Percentiles rank a stretch among this genome's conserved stretches.
Evolutionary conservation across 1,140 invertebrate genomes (phyloP).

Genomic region (Pomacea maculata): DNA sequence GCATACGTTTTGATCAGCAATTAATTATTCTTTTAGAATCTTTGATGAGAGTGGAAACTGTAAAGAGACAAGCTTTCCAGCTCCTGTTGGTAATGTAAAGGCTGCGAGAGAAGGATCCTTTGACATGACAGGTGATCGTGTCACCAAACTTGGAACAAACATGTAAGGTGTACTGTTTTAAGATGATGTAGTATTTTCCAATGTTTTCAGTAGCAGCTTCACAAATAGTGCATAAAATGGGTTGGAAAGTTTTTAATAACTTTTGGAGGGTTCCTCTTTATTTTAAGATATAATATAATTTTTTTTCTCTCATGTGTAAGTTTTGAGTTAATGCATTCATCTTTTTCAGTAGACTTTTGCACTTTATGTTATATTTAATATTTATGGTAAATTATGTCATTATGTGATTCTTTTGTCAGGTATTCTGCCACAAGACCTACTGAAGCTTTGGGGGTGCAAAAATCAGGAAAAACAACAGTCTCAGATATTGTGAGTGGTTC

Average conservation of each 20-base stretch:
- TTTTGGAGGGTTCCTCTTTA: no score
- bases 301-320: no score
- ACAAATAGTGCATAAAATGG: not conserved
- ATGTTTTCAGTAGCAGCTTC: not conserved
- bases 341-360: no score
- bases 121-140: slow-evolving; percentile 60
- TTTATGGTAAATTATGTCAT: no score
- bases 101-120: slow-evolving; percentile 54
- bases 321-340: no score
- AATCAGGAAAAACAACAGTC: slow-evolving; percentile 32
- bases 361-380: no score
- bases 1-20: no score
- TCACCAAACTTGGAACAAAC: slow-evolving; percentile 62
- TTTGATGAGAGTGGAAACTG: slow-evolving; percentile 37
- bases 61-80: slow-evolving; percentile 41
- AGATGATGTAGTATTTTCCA: not conserved
- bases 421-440: slow-evolving; percentile 54
- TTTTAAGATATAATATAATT: no score
- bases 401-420: slow-evolving; percentile 39
- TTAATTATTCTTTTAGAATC: slow-evolving; percentile 17
- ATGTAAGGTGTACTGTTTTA: slow-evolving; percentile 54
- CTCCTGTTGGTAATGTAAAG: slow-evolving; percentile 40
- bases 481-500: slow-evolving; percentile 47
- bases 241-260: no score
- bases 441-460: slow-evolving; percentile 46